Evolutionary conservation across 2,888 invertebrate genomes (phyloP).

Genomic region (Apamea anceps): DNA sequence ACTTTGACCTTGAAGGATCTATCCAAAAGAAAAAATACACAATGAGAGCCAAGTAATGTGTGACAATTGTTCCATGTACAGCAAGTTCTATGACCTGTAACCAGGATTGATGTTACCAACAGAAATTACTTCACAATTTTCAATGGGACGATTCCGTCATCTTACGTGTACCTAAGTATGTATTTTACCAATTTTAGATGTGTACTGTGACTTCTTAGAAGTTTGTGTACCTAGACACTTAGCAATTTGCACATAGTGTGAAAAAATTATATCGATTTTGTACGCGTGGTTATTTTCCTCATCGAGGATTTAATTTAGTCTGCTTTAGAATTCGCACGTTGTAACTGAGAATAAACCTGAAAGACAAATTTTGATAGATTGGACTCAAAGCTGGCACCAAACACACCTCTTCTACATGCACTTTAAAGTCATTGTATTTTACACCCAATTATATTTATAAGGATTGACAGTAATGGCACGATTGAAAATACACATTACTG

Average conservation of each 20-base stretch:
- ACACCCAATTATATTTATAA: too few species aligned
- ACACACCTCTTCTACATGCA: too few species aligned
- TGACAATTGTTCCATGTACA: background rate
- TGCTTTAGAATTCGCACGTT: background rate
- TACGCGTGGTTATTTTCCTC: slow-evolving; percentile 35
- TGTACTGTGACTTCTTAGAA: slow-evolving; percentile 50
- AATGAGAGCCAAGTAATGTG: background rate
- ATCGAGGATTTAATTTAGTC: background rate
- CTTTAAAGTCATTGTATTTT: too few species aligned
- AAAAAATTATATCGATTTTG: slow-evolving; percentile 23
- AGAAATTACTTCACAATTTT: slow-evolving; percentile 24
- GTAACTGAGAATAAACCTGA: too few species aligned
- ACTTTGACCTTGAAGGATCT: background rate
- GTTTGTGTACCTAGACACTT: slow-evolving; percentile 37
- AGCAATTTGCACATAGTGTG: slow-evolving; percentile 36
- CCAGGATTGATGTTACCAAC: slow-evolving; percentile 29
- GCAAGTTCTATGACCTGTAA: slow-evolving; percentile 16
- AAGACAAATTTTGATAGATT: too few species aligned
- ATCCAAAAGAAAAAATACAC: background rate
- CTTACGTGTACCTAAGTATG: slow-evolving; percentile 30
- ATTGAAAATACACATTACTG: background rate
- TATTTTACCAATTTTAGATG: slow-evolving; percentile 35
- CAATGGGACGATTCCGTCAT: slow-evolving; percentile 46
- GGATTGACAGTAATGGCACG: background rate
- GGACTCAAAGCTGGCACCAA: background rate